Evolutionary conservation across 1,140 invertebrate species (phyloP), one percentile per base, ranked within the genome.

Genomic region (Drosophila orosa): DNA sequence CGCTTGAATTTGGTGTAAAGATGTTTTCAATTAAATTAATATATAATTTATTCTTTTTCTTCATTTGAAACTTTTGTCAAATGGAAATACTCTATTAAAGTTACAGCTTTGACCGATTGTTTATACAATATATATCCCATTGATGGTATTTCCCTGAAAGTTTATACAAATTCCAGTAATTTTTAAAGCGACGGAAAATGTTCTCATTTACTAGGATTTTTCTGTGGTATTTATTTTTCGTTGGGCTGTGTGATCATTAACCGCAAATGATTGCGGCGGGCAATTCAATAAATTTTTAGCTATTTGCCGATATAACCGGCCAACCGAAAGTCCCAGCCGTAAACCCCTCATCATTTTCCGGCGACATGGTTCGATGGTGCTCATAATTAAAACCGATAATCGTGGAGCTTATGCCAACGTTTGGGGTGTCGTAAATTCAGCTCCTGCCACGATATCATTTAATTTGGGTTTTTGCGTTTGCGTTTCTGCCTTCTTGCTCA

Each of bases 301-400:
- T 74, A 67, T 83, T 76, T 68, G 40, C 47, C 65, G 42, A 47
- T 33, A 29, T 35, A 42, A 50, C 35, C 12, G 17, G 33, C 27
- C 29, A 35, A 48, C 59, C 48, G 37, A 25, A 25, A 8, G 45
- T 8, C 13, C 42, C 39, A 5, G 10, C 24, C 25, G 19, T 45
- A 29, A 48, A 15, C 13, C 22, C n/a, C 50, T 35, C 25, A 13
- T 22, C 57, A 27, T 48, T 45, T 45, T 37, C n/a, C 47, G 33
- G 33, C 29, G 17, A 8, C 37, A 31, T 9, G 50, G 47, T 27
- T 37, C 44, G 27, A 39, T 45, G 35, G 45, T 40, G 25, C 57
- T 80, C 62, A 86, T 86, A 85, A 86, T 78, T 74, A 68, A 77
- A 74, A 60, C 59, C 78, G 45, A 69, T 86, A 85, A 84, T 77